Evolutionary conservation across 2,888 invertebrate species (phyloP).

Genomic region (Luperina nickerlii): DNA sequence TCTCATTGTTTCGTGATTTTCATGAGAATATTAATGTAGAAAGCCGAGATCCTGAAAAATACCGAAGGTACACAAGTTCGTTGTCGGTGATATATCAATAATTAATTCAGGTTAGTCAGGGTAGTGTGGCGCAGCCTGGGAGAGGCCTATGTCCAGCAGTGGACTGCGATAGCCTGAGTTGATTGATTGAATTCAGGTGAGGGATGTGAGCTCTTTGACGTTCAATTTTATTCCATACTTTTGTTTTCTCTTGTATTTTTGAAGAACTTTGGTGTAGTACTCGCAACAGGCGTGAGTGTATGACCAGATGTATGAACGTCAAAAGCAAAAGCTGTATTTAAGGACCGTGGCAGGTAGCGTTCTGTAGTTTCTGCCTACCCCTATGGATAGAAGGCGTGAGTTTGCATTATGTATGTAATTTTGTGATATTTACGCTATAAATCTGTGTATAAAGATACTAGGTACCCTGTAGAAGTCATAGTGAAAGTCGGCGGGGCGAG

Average conservation of each 20-base stretch:
- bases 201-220: neutral
- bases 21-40: neutral
- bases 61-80: too few species aligned
- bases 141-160: too few species aligned
- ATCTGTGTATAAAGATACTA: slow-evolving; percentile 10
- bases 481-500: slow-evolving; percentile 25
- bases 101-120: neutral
- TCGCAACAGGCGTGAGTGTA: neutral
- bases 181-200: neutral
- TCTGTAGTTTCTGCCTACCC: neutral
- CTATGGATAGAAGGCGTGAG: neutral
- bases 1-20: slow-evolving; percentile 15
- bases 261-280: neutral
- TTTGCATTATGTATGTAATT: neutral
- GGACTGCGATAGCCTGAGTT: too few species aligned
- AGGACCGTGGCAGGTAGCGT: neutral
- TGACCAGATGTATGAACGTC: neutral
- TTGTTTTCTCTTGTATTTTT: slow-evolving; percentile 8
- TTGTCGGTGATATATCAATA: neutral
- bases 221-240: neutral
- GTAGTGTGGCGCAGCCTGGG: too few species aligned
- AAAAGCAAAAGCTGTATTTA: neutral
- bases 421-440: neutral
- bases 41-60: too few species aligned
- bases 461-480: slow-evolving; percentile 26